Base-by-base conservation (phyloP, 2,113 vertebrate genomes). In the Lepidothrix coronata region DNA sequence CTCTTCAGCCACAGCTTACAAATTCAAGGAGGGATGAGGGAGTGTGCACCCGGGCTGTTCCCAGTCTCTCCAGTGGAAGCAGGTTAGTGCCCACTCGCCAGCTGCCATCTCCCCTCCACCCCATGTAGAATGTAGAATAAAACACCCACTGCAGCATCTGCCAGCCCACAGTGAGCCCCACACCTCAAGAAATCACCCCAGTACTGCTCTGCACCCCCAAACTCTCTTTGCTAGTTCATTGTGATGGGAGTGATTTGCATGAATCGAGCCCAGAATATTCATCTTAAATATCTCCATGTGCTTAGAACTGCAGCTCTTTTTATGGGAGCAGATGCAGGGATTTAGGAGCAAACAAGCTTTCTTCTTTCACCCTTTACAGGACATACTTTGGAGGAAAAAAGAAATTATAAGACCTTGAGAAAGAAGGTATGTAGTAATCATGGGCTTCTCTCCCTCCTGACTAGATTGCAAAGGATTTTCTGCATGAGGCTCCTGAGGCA, bases 151-250 rank as follows among this genome's bases (percentile, higher is more conserved):
- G 61, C 52, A 61, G 73, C 1, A 1, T 31, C 58, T 75, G 92
- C 30, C 21, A 86, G 93, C 62, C 75, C 28, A 7, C 39, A 14
- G 10, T 0, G 2, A 43, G 31, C 51, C n/a, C 58, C 23, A 17
- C 0, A 3, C 14, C 54, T 30, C 4, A 23, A n/a, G 58, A 12
- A 31, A 10, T 24, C 3, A 22, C 9, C 21, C 33, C 14, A 1
- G 48, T 9, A 9, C 79, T 31, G 44, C 33, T 54, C 75, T 62
- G 63, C 63, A 77, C 43, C 44, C 65, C 43, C 25, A 57, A 6
- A 11, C 4, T 11, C 18, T 5, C 41, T 43, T 5, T 80, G 28
- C 52, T 81, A 5, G 0, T 5, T 41, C 44, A 8, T 4, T 75
- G 51, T 1, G 19, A 28, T 22, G 27, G 30, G 2, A 74, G 15